Conservation (phyloP, 2,888 invertebrate species). For the Drosophila neutralis region DNA sequence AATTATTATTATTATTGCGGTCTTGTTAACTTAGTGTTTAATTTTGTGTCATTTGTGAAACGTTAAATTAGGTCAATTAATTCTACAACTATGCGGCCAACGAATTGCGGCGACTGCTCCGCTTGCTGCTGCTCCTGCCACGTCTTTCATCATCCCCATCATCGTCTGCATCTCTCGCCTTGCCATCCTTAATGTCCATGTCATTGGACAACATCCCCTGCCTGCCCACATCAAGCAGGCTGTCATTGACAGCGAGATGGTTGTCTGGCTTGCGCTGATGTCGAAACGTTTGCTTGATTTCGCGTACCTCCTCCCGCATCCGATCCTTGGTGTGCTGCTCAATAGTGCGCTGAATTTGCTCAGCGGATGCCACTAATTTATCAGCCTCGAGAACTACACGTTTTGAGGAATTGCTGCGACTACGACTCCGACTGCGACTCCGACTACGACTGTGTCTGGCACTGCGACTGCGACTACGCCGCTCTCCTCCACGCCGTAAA, state of each 20-base stretch:
- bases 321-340: conserved; percentile 82
- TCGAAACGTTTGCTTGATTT: conserved; percentile 76
- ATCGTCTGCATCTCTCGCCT: background rate
- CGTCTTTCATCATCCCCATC: conserved; percentile 21
- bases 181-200: background rate
- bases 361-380: conserved; percentile 81
- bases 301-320: conserved; percentile 77
- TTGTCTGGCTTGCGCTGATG: conserved; percentile 50
- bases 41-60: conserved; percentile 24
- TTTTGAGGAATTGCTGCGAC: conserved; percentile 54
- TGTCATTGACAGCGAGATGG: conserved; percentile 20
- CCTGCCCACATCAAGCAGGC: conserved; percentile 11
- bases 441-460: conserved; percentile 40
- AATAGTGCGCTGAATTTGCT: conserved; percentile 81
- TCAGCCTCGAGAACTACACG: conserved; percentile 78
- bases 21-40: conserved; percentile 16
- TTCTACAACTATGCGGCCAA: conserved; percentile 44
- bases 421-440: conserved; percentile 47
- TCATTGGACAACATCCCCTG: background rate
- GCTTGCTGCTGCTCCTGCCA: conserved; percentile 34
- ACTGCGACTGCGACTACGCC: conserved; percentile 42
- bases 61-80: conserved; percentile 10
- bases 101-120: conserved; percentile 70
- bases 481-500: conserved; percentile 49
- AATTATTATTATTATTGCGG: background rate